A percentile compares a stretch with the other conserved stretches of the same genome.
phyloP scores from a whole-genome alignment of 2,888 invertebrate species.

The Eudemis profundana region DNA sequence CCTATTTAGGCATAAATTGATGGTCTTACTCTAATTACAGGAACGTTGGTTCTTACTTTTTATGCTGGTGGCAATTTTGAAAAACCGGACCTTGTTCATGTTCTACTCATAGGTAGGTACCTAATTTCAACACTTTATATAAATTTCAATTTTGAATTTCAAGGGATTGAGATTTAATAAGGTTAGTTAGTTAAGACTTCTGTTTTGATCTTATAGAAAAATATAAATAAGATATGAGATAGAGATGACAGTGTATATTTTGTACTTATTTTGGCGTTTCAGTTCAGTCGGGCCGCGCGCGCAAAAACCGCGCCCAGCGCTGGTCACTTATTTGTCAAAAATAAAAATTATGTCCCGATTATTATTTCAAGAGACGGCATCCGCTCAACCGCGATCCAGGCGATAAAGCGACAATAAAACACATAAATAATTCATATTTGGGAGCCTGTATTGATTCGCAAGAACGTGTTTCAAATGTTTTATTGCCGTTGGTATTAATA shows the following conservation, averaged over 20 bases:
- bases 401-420: conserved; percentile 84
- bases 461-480: conserved; percentile 84
- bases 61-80: too few species aligned
- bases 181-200: too few species aligned
- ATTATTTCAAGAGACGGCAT: conserved; percentile 75
- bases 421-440: conserved; percentile 81
- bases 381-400: conserved; percentile 68
- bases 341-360: conserved; percentile 81
- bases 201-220: too few species aligned
- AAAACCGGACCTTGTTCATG: too few species aligned
- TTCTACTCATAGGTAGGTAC: too few species aligned
- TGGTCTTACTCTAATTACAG: too few species aligned
- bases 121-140: too few species aligned
- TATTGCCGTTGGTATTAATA: conserved; percentile 79
- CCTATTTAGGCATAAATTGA: too few species aligned
- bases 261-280: background rate
- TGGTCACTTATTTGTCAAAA: conserved; percentile 83
- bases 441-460: conserved; percentile 79
- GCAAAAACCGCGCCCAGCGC: conserved; percentile 66
- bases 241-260: background rate
- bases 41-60: too few species aligned
- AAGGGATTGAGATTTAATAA: background rate
- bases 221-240: too few species aligned
- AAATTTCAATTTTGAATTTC: too few species aligned
- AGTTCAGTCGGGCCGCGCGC: conserved; percentile 48